Conservation (phyloP, 2,888 invertebrate species). For the Mimachlamys varia region DNA sequence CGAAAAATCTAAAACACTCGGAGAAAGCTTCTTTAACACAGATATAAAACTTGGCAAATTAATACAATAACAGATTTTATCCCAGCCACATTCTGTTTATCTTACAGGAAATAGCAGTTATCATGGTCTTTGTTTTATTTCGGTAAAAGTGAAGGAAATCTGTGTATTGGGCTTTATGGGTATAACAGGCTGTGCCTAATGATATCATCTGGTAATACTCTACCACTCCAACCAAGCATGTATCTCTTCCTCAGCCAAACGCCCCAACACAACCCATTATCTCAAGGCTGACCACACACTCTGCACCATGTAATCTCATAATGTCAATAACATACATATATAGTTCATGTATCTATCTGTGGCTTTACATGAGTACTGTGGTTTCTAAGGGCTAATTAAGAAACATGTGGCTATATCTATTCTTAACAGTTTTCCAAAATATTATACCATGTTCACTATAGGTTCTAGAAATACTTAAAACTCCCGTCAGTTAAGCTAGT, state of each 20-base stretch:
- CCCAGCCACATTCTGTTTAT: not conserved
- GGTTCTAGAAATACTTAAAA: too few species aligned
- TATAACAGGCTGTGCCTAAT: not conserved
- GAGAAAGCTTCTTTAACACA: not conserved
- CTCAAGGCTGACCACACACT: not conserved
- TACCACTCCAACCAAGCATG: not conserved
- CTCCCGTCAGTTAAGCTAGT: not conserved
- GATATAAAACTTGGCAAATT: conserved; percentile 20
- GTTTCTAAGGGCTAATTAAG: not conserved
- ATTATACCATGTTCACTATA: not conserved
- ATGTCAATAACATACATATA: conserved; percentile 23
- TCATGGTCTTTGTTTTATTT: not conserved
- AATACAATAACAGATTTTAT: not conserved
- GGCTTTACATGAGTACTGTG: not conserved
- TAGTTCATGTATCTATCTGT: not conserved
- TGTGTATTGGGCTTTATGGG: conserved; percentile 28
- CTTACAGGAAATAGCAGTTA: not conserved
- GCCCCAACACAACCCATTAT: not conserved
- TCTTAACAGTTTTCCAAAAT: not conserved
- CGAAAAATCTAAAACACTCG: not conserved
- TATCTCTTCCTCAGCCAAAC: not conserved
- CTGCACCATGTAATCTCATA: not conserved
- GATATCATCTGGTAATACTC: not conserved
- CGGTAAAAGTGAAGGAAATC: not conserved
- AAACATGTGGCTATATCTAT: not conserved